phyloP scores from a whole-genome alignment of 1,140 invertebrate species.

The Eurytemora carolleeae region DNA sequence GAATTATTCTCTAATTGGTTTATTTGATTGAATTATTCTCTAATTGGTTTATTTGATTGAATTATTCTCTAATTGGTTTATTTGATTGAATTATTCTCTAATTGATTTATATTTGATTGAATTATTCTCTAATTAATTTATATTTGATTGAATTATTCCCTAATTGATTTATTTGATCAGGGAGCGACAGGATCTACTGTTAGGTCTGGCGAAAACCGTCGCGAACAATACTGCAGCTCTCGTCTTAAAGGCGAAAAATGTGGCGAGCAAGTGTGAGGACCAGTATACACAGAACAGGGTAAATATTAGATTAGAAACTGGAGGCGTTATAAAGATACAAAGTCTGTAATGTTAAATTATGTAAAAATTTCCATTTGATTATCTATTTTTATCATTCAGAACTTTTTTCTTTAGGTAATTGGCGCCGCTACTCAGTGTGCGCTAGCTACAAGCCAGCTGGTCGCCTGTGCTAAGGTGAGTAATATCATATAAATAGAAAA shows the following conservation, averaged over 20 bases:
- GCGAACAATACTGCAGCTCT: conserved; percentile 88
- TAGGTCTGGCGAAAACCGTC: conserved; percentile 79
- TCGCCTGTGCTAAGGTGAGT: conserved; percentile 89
- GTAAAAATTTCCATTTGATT: too few relatives aligned
- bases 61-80: too few relatives aligned
- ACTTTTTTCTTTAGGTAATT: conserved; percentile 40
- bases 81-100: too few relatives aligned
- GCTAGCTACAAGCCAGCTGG: conserved; percentile 84
- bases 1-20: too few relatives aligned
- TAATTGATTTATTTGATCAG: conserved; percentile 7
- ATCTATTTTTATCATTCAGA: too few relatives aligned
- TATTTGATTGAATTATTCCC: background rate
- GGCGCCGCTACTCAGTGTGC: conserved; percentile 88
- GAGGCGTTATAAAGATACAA: too few relatives aligned
- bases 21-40: too few relatives aligned
- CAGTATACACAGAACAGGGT: conserved; percentile 44
- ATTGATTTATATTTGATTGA: too few relatives aligned
- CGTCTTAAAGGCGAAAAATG: conserved; percentile 80
- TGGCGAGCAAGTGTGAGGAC: conserved; percentile 59
- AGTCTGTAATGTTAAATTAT: background rate
- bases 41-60: too few relatives aligned
- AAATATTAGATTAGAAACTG: background rate
- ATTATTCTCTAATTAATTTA: conserved; percentile 21
- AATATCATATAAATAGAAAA: too few relatives aligned
- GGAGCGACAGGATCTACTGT: conserved; percentile 44